Evolutionary conservation across 2,113 vertebrate genomes (phyloP), one percentile per base, ranked within the genome.

Genomic region (Corynorhinus townsendii): DNA sequence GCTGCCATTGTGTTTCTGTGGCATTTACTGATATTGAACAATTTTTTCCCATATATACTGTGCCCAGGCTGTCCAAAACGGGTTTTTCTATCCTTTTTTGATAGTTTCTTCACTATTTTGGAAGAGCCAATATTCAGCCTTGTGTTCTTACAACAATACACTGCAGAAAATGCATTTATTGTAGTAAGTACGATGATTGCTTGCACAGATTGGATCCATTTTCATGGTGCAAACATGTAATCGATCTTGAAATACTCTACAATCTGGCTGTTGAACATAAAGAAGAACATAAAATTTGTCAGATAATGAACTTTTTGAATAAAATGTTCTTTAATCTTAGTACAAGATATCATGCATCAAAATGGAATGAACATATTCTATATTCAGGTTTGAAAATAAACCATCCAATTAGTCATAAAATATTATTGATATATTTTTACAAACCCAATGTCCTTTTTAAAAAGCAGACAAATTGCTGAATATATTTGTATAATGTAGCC

Each of bases 101-200:
- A 82, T 35, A 3, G 3, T 73, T 47, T 86, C 24, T 69, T 54
- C n/a, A 62, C 59, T 80, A 45, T 33, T 81, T 68, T 56, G 12
- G 4, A 38, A 82, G 4, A 79, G 20, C 8, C 12, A 82, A 9
- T 22, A 54, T 54, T 59, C 59, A 90, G 24, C 52, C 6, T 33
- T 80, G 10, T 66, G 26, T 76, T 26, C 96, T 97, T 96, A 96
- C 94, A 52, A 1, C 28, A 35, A 40, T 20, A 19, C 7, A 20
- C 0, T 91, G 92, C 97, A 97, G 95, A 97, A 96, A 7, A 30
- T 0, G 0, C 96, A 97, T 26, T 0, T 12, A 28, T 95, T 97
- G 5, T 0, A 0, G 1, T 92, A 94, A 22, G 54, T 87, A 0
- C 1, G 1, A 59, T 95, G 92, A 62, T 93, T 45, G 19, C 26